Base-by-base conservation (phyloP, 2,888 invertebrate genomes). In the Parthenolecanium corni region DNA sequence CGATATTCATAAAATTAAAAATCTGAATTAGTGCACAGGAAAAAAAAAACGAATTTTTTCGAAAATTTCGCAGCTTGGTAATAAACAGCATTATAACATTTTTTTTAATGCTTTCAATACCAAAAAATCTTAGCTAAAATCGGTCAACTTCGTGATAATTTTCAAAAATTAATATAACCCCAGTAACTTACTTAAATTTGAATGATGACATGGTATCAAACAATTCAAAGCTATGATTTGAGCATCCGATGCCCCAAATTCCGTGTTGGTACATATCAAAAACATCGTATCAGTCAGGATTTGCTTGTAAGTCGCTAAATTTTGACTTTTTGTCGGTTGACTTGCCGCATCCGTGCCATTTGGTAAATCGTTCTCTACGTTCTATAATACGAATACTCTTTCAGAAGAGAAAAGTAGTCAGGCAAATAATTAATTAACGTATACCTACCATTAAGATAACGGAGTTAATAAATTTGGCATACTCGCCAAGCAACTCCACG, bases 141-240 rank as follows among this genome's bases (percentile, higher is more conserved):
- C n/a, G n/a, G n/a, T n/a, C n/a, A 31, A 31, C 31, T 9, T 31
- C 31, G 9, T 6, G 31, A 31, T 31, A 31, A 31, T 6, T 31
- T 31, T 31, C 31, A 9, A 31, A 31, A 31, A 6, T 31, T 31
- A 4, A 31, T 31, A 6, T 31, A 31, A 31, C 4, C 9, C 31
- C 31, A 31, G 31, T 6, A 25, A 68, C 70, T 69, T 70, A 77
- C 77, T 71, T 42, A 86, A 79, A 42, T 81, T 78, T 1, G 87
- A 86, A 74, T 90, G 85, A 74, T 92, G 89, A 54, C 84, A 80
- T 46, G 85, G 80, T 14, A 85, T 75, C 24, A 94, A 72, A 4
- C 84, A 76, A 64, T 83, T 84, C 62, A 63, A 52, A 16, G 57
- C 64, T 9, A 65, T 52, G 1, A 40, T 47, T 57, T 58, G 49